These are phyloP conservation scores for Podocnemis expansa DNA, from an alignment of 2,113 vertebrate genomes.

Conservation along the genomic window DNA sequence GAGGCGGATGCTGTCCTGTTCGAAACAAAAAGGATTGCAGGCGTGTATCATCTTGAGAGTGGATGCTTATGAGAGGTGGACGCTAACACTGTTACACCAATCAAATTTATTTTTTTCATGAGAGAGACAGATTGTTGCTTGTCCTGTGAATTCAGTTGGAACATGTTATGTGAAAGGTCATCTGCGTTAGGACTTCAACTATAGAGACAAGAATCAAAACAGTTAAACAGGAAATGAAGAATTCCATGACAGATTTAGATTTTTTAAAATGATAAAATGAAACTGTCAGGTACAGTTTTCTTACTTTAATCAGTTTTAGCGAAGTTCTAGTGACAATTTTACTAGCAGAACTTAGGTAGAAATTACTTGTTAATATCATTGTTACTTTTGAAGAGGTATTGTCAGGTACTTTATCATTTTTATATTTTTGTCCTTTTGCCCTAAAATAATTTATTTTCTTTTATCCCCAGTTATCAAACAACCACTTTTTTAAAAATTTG, in stretches of 20 bases:
- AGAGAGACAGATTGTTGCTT: neutral
- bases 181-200: neutral
- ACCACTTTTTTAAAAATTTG: neutral
- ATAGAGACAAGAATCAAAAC: neutral
- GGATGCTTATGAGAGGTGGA: too few species aligned
- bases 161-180: neutral
- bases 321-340: neutral
- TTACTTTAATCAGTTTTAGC: neutral
- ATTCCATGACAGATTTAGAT: neutral
- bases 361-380: neutral
- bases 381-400: neutral
- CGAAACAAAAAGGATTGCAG: too few species aligned
- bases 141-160: neutral
- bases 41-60: too few species aligned
- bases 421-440: neutral
- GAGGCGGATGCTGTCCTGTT: too few species aligned
- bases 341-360: neutral
- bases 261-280: constrained; percentile 9
- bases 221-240: neutral
- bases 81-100: neutral
- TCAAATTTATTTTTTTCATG: neutral
- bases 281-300: neutral
- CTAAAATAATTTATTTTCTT: neutral
- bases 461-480: accelerated
- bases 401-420: neutral